Evolutionary conservation across 1,140 invertebrate genomes (phyloP).

Genomic region (Cydia fagiglandana): DNA sequence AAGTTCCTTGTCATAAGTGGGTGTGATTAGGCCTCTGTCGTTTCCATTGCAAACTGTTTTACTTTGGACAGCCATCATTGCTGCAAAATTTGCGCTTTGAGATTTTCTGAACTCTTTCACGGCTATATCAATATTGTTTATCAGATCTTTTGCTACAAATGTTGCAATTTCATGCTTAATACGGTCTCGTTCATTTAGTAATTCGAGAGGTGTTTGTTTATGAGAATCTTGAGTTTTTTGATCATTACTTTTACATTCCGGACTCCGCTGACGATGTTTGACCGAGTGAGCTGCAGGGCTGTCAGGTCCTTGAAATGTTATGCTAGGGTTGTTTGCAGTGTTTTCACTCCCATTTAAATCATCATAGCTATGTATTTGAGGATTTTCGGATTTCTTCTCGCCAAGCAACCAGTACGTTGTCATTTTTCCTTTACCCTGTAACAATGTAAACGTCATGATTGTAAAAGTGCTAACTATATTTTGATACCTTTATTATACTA

Average conservation of each 20-base stretch:
- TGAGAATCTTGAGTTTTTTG: constrained; percentile 50
- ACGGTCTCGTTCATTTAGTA: constrained; percentile 65
- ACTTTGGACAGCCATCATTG: constrained; percentile 35
- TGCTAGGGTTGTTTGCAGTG: constrained; percentile 63
- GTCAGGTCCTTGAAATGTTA: constrained; percentile 74
- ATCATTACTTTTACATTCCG: constrained; percentile 55
- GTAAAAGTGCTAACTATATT: too few relatives aligned
- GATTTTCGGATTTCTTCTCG: constrained; percentile 70
- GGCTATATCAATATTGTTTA: constrained; percentile 71
- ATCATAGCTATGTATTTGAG: constrained; percentile 39
- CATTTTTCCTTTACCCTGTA: constrained; percentile 91
- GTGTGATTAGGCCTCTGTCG: constrained; percentile 63
- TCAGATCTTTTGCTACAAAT: constrained; percentile 74
- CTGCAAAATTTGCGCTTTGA: constrained; percentile 60
- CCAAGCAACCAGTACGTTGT: constrained; percentile 94
- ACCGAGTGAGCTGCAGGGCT: constrained; percentile 70
- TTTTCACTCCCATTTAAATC: constrained; percentile 45
- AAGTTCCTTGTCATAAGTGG: constrained; percentile 69
- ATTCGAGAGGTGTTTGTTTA: constrained; percentile 46
- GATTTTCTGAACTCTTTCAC: constrained; percentile 70
- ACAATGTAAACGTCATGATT: constrained; percentile 26
- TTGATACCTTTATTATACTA: too few relatives aligned
- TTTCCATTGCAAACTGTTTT: constrained; percentile 66
- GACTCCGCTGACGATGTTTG: constrained; percentile 63
- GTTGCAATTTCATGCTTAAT: constrained; percentile 75